phyloP scores from a whole-genome alignment of 2,888 invertebrate species.

The Gasteruption jaculator region DNA sequence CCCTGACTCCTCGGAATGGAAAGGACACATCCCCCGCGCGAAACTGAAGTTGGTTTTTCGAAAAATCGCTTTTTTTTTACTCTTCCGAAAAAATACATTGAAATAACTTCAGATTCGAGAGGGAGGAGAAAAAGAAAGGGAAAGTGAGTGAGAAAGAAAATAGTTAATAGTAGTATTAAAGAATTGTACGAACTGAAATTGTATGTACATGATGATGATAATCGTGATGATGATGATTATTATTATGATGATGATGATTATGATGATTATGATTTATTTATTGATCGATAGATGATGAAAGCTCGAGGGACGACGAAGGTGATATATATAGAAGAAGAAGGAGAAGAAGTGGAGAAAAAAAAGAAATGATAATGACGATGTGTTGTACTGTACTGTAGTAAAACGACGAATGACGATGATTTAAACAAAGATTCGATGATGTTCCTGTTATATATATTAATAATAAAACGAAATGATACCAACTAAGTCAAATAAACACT shows the following conservation, averaged over 20 bases:
- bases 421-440: conserved; percentile 50
- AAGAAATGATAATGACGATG: conserved; percentile 9
- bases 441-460: conserved; percentile 50
- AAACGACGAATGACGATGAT: conserved; percentile 31
- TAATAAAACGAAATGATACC: conserved; percentile 39
- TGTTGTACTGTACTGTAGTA: too few relatives aligned
- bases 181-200: too few relatives aligned
- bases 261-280: conserved; percentile 26
- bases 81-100: too few relatives aligned
- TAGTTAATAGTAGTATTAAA: too few relatives aligned
- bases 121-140: too few relatives aligned
- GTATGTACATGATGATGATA: conserved; percentile 27
- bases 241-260: conserved; percentile 27
- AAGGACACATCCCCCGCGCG: too few relatives aligned
- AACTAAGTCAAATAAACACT: conserved; percentile 48
- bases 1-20: too few relatives aligned
- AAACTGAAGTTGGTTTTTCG: too few relatives aligned
- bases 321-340: conserved; percentile 21
- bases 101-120: too few relatives aligned
- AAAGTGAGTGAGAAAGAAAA: too few relatives aligned
- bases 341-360: conserved; percentile 12
- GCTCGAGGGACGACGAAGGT: conserved; percentile 29
- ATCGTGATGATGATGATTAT: conserved; percentile 27
- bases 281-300: conserved; percentile 26
- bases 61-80: too few relatives aligned